phyloP scores from a whole-genome alignment of 2,797 vertebrate species.

The Oryzias dopingdopingensis region DNA sequence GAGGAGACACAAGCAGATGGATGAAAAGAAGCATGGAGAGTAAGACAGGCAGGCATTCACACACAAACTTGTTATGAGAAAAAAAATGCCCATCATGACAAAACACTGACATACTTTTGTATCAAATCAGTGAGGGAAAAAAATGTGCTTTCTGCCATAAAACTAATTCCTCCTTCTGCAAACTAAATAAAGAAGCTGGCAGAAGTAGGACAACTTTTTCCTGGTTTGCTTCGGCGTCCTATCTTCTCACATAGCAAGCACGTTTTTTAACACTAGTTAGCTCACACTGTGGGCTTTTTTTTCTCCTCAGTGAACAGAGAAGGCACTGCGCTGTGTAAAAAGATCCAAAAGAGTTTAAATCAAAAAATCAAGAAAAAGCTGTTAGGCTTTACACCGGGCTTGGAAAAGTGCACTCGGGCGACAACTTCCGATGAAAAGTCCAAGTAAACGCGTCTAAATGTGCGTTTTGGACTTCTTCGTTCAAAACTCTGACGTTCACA shows the following conservation, averaged over 20 bases:
- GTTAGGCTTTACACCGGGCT: too few species aligned
- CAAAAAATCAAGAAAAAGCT: too few species aligned
- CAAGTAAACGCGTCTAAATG: too few species aligned
- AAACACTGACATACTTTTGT: slow-evolving; percentile 14
- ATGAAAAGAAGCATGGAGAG: slow-evolving; percentile 48
- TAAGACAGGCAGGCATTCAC: slow-evolving; percentile 22
- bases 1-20: slow-evolving; percentile 60
- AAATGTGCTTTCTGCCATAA: slow-evolving; percentile 5
- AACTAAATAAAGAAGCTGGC: slow-evolving; percentile 10
- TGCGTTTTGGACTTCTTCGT: too few species aligned
- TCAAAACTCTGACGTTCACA: too few species aligned
- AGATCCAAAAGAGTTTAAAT: slow-evolving; percentile 17
- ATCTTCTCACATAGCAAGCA: slow-evolving; percentile 17
- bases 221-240: slow-evolving; percentile 27
- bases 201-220: slow-evolving; percentile 15
- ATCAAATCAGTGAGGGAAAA: slow-evolving; percentile 14
- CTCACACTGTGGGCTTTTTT: slow-evolving; percentile 22
- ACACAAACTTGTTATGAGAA: slow-evolving; percentile 13
- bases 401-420: too few species aligned
- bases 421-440: too few species aligned
- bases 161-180: slow-evolving; percentile 18
- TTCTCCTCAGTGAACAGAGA: not conserved
- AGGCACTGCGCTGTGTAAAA: slow-evolving; percentile 15
- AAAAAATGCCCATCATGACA: slow-evolving; percentile 33
- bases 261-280: slow-evolving; percentile 15